A percentile compares a stretch with the other conserved stretches of the same genome.
Evolutionary conservation across 2,797 vertebrate genomes (phyloP).

Genomic region (Eidolon dupreanum): DNA sequence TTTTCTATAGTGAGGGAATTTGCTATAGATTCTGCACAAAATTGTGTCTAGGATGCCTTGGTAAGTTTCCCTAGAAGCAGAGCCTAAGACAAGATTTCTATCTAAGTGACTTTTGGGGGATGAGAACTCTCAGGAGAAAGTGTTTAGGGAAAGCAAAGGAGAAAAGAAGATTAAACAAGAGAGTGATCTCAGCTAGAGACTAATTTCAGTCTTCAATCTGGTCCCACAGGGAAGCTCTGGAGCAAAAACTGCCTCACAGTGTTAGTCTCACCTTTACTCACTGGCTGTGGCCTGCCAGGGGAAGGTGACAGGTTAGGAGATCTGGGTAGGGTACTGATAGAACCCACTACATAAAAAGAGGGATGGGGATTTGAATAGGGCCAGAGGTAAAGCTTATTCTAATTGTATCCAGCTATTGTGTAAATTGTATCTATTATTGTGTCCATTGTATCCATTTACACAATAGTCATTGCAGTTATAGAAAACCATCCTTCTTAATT

Average conservation of each 20-base stretch:
- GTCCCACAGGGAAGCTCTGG: neutral
- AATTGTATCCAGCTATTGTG: neutral
- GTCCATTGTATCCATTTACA: neutral
- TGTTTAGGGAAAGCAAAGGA: neutral
- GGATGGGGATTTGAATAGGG: neutral
- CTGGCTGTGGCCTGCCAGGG: rapidly evolving
- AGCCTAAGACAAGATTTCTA: neutral
- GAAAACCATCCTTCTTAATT: neutral
- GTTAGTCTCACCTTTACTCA: neutral
- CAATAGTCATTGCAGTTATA: neutral
- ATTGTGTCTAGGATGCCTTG: neutral
- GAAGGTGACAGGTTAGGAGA: neutral
- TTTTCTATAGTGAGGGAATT: neutral
- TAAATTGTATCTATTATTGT: no score
- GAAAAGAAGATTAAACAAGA: neutral
- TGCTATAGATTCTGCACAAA: neutral
- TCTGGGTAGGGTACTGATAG: neutral
- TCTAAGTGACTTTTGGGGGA: neutral
- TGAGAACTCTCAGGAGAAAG: neutral
- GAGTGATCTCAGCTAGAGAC: neutral
- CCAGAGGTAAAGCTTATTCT: neutral
- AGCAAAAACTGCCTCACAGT: neutral
- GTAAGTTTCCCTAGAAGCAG: neutral
- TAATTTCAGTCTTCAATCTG: neutral
- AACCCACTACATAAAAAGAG: neutral